Base-by-base conservation (phyloP, 1,140 invertebrate genomes). In the Eurosta solidaginis region DNA sequence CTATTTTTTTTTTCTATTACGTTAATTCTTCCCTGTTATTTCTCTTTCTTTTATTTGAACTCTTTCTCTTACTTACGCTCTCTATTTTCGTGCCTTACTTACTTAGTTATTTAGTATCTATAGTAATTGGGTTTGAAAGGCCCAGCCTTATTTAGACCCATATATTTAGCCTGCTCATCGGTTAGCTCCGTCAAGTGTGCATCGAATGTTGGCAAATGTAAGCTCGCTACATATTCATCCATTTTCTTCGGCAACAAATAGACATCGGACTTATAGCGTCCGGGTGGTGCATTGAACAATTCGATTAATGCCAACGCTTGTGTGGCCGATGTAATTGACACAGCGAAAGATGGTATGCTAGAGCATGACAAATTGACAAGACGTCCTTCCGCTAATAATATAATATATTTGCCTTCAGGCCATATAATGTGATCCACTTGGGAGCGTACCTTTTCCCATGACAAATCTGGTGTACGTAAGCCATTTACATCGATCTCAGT, bases 41-140 rank as follows among this genome's bases (percentile, higher is more conserved):
- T n/a, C n/a, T n/a, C n/a, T n/a, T n/a, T n/a, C n/a, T n/a, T n/a
- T n/a, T n/a, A n/a, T 59, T 3, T 36, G 17, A 10, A 29, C 59
- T 20, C 50, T 54, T 54, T 12, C 29, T 20, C 6, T 54, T 10
- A 12, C 20, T 54, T n/a, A 54, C 29, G 50, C 50, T 27, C 9
- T 25, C 22, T 27, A 54, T 3, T 5, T 4, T 27, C 22, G 22
- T 54, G 7, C 10, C 49, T 10, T n/a, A 20, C 17, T 40, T 7
- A 1, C 25, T n/a, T 63, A n/a, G n/a, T n/a, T n/a, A n/a, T n/a
- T 78, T 86, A 86, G 49, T 86, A 99, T 92, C 97, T 93, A 89
- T 99, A 99, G 89, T 98, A 98, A 88, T 98, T 98, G 81, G 97
- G 97, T 89, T 99, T 99, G 89, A 99, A 99, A 79, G 97, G 97